Evolutionary conservation across 2,113 vertebrate species (phyloP), one percentile per base, ranked within the genome.

Genomic region (Pteruthius melanotis): DNA sequence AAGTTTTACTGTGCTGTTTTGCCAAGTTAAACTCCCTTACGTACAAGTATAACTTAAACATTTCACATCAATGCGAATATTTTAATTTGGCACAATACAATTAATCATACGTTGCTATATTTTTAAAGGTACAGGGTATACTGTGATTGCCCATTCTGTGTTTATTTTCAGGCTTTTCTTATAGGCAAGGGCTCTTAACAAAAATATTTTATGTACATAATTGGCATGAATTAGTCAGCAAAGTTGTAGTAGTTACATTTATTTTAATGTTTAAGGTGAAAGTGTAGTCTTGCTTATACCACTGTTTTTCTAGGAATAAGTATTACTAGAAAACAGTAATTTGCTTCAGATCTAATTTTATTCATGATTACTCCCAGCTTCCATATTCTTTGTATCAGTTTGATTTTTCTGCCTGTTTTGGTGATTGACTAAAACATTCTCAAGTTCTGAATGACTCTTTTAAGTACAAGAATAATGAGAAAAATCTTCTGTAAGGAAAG

Each of bases 11-110:
- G 1, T 93, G 79, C 71, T 90, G 35, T 83, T 90, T 90, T 87
- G 94, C 92, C 93, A 95, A 96, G 80, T 94, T 77, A 86, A 97
- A 96, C 77, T 95, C 91, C 53, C 77, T 72, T 63, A 45, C 13
- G 37, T 71, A 76, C 27, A 79, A 91, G 7, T 72, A 39, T 90
- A 90, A 90, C 42, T 93, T 76, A 77, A 88, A 93, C 57, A 47
- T 96, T 94, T 95, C 81, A 86, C 27, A 75, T 95, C 80, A 87
- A 85, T 14, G 10, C 75, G 94, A 95, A 81, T 92, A 76, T 90
- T 95, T 92, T 95, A 82, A 93, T 92, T 83, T 93, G 86, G 82
- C 24, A 30, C 60, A 53, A 63, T 87, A 69, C 37, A 77, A 44
- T 96, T 87, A 94, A 64, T 86, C 69, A 52, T 90, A 39, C 15